These are phyloP conservation scores for Shinisaurus crocodilurus DNA, from an alignment of 2,113 vertebrate species.

Conservation along the genomic window DNA sequence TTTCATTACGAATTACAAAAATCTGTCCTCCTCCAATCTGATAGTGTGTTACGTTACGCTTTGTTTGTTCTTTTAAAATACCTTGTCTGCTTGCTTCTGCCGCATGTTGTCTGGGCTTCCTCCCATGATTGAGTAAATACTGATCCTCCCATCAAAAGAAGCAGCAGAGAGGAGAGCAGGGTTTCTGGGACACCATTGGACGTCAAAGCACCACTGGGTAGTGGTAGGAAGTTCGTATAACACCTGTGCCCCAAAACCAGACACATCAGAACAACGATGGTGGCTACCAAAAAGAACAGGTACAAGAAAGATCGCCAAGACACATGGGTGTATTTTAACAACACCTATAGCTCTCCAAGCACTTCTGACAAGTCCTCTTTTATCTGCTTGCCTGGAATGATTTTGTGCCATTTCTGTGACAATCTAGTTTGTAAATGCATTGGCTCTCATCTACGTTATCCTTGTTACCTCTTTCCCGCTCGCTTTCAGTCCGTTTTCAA, in stretches of 20 bases:
- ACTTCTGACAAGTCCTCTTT: background rate
- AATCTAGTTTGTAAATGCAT: background rate
- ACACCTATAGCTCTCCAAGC: background rate
- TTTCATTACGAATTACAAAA: background rate
- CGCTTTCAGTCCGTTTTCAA: background rate
- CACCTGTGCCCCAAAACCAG: slow-evolving; percentile 77
- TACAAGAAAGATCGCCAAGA: background rate
- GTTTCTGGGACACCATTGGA: slow-evolving; percentile 98
- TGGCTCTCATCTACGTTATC: background rate
- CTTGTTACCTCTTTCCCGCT: background rate
- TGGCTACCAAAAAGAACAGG: background rate
- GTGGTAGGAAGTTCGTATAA: slow-evolving; percentile 93
- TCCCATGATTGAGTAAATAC: slow-evolving; percentile 96
- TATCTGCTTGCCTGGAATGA: background rate
- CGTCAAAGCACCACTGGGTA: slow-evolving; percentile 97
- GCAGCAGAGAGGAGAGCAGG: slow-evolving; percentile 93
- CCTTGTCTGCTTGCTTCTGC: slow-evolving; percentile 87
- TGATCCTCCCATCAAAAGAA: slow-evolving; percentile 90
- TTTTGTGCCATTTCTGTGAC: background rate
- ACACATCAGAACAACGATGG: background rate
- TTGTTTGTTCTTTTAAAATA: slow-evolving; percentile 45
- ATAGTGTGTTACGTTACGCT: background rate
- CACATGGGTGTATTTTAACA: background rate
- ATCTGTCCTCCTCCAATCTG: background rate
- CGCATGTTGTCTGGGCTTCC: slow-evolving; percentile 83